These are phyloP conservation scores for Rhinogobius similis DNA, from an alignment of 2,113 vertebrate genomes.

Conservation along the genomic window DNA sequence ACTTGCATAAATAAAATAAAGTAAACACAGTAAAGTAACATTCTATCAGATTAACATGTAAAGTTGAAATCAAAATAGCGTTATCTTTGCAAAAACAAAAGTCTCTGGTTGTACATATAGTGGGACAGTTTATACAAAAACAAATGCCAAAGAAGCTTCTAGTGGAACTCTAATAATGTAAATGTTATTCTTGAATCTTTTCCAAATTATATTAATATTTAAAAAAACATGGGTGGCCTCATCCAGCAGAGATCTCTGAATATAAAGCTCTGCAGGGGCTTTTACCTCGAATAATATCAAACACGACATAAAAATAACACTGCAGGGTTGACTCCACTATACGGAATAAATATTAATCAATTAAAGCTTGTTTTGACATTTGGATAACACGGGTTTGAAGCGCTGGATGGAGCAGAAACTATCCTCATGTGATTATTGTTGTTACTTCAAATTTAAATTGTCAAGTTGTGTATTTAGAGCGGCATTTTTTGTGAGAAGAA, in stretches of 20 bases:
- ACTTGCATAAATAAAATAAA: too few species aligned
- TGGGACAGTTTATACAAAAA: not conserved
- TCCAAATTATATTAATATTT: not conserved
- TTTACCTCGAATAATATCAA: not conserved
- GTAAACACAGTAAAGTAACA: too few species aligned
- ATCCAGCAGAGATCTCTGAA: constrained; percentile 20
- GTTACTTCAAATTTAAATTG: too few species aligned
- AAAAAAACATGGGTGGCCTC: not conserved
- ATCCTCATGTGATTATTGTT: too few species aligned
- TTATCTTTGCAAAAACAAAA: too few species aligned
- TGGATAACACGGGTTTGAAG: too few species aligned
- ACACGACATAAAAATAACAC: not conserved
- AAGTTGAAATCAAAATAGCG: too few species aligned
- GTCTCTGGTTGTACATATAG: not conserved
- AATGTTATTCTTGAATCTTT: not conserved
- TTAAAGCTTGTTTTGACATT: not conserved
- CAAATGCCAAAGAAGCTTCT: not conserved
- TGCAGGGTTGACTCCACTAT: not conserved
- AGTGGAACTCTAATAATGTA: not conserved
- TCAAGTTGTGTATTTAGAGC: too few species aligned
- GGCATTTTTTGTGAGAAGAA: too few species aligned
- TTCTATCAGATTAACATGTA: too few species aligned
- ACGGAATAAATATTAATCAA: not conserved
- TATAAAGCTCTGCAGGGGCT: not conserved
- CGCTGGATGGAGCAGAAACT: too few species aligned